Percentiles rank a stretch among this genome's conserved stretches.
Conservation (phyloP, 2,797 vertebrate genomes). For the Dromococcyx pavoninus region DNA sequence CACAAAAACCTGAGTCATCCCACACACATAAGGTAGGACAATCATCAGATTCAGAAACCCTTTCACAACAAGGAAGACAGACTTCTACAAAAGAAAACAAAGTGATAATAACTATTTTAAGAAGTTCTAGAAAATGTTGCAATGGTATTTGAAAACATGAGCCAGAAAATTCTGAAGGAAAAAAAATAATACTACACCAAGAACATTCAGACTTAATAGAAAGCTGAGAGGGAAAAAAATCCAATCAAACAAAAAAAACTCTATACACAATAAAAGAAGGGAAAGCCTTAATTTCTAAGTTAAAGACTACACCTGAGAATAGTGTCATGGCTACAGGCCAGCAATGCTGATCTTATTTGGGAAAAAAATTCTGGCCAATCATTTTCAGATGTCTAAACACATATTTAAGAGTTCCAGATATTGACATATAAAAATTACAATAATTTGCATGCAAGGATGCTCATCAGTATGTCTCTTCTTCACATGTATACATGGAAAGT, state of each 20-base stretch:
- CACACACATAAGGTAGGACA: no score
- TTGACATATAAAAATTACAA: background rate
- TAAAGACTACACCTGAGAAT: background rate
- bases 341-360: fast-evolving
- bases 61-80: background rate
- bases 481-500: background rate
- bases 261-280: background rate
- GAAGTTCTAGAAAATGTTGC: background rate
- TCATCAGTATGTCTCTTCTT: background rate
- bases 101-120: background rate
- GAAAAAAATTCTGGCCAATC: background rate
- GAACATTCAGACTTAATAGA: background rate
- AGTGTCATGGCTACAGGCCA: background rate
- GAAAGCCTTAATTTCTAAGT: background rate
- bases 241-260: background rate
- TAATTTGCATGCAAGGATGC: background rate
- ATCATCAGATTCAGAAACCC: background rate
- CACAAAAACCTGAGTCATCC: background rate
- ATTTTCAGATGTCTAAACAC: background rate
- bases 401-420: background rate
- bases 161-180: background rate
- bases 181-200: background rate
- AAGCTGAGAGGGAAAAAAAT: background rate
- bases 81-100: background rate
- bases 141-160: background rate